Conservation (phyloP, 1,140 invertebrate genomes). For the Plutomurus gul region DNA sequence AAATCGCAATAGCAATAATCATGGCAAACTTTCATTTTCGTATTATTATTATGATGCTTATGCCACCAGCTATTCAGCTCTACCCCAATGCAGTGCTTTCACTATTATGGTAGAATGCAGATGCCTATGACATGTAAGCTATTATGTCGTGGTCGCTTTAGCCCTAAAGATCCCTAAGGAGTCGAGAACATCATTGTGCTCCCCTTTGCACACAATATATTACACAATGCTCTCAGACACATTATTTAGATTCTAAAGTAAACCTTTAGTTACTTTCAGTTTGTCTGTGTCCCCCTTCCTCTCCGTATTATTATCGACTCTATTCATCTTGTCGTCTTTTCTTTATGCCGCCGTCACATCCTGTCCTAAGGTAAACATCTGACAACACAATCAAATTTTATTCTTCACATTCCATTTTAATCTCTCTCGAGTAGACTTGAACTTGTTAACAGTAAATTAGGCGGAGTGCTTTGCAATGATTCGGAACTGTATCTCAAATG, state of each 20-base stretch:
- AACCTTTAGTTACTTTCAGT: neutral
- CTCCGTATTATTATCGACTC: neutral
- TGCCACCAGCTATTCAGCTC: too few relatives aligned
- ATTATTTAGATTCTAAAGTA: neutral
- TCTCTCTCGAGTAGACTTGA: neutral
- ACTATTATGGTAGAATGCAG: neutral
- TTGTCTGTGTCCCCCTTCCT: slow-evolving; percentile 1
- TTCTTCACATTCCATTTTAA: neutral
- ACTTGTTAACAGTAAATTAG: neutral
- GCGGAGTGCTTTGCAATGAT: neutral
- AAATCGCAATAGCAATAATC: too few relatives aligned
- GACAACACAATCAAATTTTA: neutral
- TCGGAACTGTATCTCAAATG: too few relatives aligned
- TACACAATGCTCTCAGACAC: neutral
- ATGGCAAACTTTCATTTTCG: too few relatives aligned
- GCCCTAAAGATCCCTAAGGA: neutral
- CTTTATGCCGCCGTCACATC: neutral
- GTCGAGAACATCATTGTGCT: slow-evolving; percentile 1
- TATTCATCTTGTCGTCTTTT: neutral
- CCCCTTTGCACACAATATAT: neutral
- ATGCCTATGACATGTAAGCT: neutral
- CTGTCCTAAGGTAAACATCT: neutral
- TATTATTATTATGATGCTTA: too few relatives aligned
- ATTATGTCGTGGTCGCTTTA: neutral
- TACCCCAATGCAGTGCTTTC: too few relatives aligned